Percentiles rank a stretch among this genome's conserved stretches.
Evolutionary conservation across 2,888 invertebrate genomes (phyloP).

Genomic region (Scelioninae gen. 2): DNA sequence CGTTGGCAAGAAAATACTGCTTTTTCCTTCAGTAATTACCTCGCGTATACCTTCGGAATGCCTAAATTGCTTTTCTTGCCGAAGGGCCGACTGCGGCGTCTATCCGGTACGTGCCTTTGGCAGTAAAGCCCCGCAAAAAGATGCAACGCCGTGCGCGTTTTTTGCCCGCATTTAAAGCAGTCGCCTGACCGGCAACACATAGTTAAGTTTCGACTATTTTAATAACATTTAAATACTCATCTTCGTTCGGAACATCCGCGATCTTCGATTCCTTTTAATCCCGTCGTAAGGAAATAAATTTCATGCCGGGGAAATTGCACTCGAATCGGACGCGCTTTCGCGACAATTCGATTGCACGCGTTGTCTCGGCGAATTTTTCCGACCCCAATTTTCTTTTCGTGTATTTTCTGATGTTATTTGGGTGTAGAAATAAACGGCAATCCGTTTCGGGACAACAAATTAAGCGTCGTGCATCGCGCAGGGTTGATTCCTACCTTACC

Average conservation of each 20-base stretch:
- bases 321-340: no score
- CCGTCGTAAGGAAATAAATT: conserved; percentile 25
- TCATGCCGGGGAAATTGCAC: conserved; percentile 7
- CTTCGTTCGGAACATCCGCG: conserved; percentile 21
- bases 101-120: conserved; percentile 60
- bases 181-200: conserved; percentile 40
- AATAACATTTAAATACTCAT: conserved; percentile 40
- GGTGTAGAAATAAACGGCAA: no score
- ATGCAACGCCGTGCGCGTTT: conserved; percentile 39
- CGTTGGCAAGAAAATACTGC: conserved; percentile 43
- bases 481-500: no score
- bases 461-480: no score
- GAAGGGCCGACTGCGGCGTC: conserved; percentile 52
- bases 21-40: conserved; percentile 51
- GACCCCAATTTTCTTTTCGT: no score
- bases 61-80: conserved; percentile 60
- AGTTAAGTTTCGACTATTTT: conserved; percentile 50
- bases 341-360: no score
- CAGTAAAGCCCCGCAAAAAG: conserved; percentile 35
- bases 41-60: conserved; percentile 43
- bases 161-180: conserved; percentile 39
- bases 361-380: no score
- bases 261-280: conserved; percentile 29
- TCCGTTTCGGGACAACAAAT: no score
- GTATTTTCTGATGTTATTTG: no score